Percentiles rank a stretch among this genome's conserved stretches.
phyloP scores from a whole-genome alignment of 2,797 vertebrate genomes.

The Cynodonichthys magdalenae region DNA sequence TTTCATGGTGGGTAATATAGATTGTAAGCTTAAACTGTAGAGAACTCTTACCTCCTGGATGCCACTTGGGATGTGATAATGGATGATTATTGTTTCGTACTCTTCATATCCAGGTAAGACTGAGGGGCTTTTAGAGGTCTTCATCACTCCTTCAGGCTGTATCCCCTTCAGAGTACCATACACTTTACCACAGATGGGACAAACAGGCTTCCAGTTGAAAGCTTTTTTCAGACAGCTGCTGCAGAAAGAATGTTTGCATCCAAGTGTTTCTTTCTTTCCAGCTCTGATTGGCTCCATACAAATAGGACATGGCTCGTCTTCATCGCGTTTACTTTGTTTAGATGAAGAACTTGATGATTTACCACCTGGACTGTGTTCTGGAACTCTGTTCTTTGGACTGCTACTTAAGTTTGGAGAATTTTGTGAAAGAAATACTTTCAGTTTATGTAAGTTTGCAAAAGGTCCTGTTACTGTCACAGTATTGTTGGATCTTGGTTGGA shows the following conservation, averaged over 20 bases:
- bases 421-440: slow-evolving; percentile 39
- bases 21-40: neutral
- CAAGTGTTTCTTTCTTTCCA: slow-evolving; percentile 49
- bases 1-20: too few species aligned
- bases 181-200: slow-evolving; percentile 76
- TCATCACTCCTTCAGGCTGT: slow-evolving; percentile 73
- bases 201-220: slow-evolving; percentile 76
- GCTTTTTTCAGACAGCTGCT: slow-evolving; percentile 68
- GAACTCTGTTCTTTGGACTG: neutral
- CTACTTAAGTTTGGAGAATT: neutral
- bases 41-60: slow-evolving; percentile 71
- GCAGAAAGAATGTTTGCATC: slow-evolving; percentile 81
- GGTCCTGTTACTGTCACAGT: slow-evolving; percentile 43
- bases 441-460: slow-evolving; percentile 50
- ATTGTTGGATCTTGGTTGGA: neutral
- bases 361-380: neutral
- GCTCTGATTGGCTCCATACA: slow-evolving; percentile 73
- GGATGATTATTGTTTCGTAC: slow-evolving; percentile 66
- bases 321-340: slow-evolving; percentile 2
- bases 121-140: rapidly evolving
- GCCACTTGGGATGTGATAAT: slow-evolving; percentile 73
- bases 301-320: slow-evolving; percentile 72
- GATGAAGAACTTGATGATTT: neutral
- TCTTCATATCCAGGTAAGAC: slow-evolving; percentile 72
- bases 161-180: slow-evolving; percentile 75